These are phyloP conservation scores for Crotalus viridis DNA, from an alignment of 2,113 vertebrate species.

Conservation along the genomic window DNA sequence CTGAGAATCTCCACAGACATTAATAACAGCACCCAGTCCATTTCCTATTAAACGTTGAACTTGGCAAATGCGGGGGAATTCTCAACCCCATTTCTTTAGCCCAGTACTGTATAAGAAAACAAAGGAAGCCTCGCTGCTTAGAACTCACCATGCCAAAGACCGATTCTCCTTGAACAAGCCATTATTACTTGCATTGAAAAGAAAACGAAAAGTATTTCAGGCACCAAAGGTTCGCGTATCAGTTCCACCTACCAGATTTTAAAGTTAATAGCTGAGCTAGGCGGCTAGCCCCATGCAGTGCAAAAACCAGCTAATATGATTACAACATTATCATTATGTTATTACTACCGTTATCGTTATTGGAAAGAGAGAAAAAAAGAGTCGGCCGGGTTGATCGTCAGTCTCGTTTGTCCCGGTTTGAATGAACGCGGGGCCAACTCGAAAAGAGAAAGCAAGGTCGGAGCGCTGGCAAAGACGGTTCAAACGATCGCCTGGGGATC, in stretches of 20 bases:
- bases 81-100: not conserved
- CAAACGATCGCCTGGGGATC: constrained; percentile 78
- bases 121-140: constrained; percentile 18
- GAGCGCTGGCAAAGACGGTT: constrained; percentile 22
- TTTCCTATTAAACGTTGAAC: constrained; percentile 6
- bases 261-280: constrained; percentile 60
- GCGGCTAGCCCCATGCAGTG: constrained; percentile 70
- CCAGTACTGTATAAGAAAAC: constrained; percentile 18
- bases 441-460: not conserved
- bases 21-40: not conserved
- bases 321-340: not conserved
- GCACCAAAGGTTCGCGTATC: constrained; percentile 66
- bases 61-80: constrained; percentile 14
- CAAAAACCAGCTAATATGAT: constrained; percentile 58
- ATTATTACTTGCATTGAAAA: constrained; percentile 59
- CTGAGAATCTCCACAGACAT: not conserved
- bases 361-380: not conserved
- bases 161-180: constrained; percentile 69
- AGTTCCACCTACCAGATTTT: constrained; percentile 64
- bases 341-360: not conserved
- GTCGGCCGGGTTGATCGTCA: not conserved
- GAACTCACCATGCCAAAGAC: constrained; percentile 34
- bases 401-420: not conserved
- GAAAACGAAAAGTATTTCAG: constrained; percentile 53
- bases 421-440: not conserved